Percentiles rank a stretch among this genome's conserved stretches.
phyloP scores from a whole-genome alignment of 2,113 vertebrate genomes.

The Thamnophis sirtalis region DNA sequence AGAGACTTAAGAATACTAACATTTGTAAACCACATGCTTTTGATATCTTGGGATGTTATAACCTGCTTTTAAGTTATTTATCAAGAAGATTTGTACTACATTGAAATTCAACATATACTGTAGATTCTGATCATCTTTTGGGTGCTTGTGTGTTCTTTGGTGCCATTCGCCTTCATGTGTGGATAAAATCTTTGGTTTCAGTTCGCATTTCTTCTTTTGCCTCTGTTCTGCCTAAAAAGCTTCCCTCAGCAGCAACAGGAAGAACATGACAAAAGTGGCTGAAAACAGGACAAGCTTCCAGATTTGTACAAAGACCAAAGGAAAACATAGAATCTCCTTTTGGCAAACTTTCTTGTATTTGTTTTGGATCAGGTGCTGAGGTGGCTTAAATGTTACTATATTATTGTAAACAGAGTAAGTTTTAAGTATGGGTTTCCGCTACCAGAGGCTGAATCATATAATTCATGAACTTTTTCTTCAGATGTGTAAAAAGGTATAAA shows the following conservation, averaged over 20 bases:
- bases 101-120: background rate
- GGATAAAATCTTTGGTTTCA: background rate
- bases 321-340: conserved; percentile 17
- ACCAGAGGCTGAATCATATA: background rate
- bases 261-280: background rate
- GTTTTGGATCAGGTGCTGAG: background rate
- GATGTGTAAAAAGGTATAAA: background rate
- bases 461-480: background rate
- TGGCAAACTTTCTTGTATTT: conserved; percentile 33
- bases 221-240: background rate
- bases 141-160: background rate
- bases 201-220: background rate
- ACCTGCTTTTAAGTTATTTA: background rate
- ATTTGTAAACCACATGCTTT: background rate
- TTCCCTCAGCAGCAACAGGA: conserved; percentile 1
- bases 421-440: background rate
- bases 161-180: background rate
- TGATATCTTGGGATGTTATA: background rate
- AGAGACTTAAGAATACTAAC: background rate
- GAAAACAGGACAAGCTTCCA: conserved; percentile 36
- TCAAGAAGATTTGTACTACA: background rate
- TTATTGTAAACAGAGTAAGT: conserved; percentile 5
- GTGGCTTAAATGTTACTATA: conserved; percentile 1
- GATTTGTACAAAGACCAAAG: conserved; percentile 13
- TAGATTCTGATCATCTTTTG: background rate